phyloP scores from a whole-genome alignment of 30 jellyfish, hydroid and myxozoan species.

The Aurelia coerulea region DNA sequence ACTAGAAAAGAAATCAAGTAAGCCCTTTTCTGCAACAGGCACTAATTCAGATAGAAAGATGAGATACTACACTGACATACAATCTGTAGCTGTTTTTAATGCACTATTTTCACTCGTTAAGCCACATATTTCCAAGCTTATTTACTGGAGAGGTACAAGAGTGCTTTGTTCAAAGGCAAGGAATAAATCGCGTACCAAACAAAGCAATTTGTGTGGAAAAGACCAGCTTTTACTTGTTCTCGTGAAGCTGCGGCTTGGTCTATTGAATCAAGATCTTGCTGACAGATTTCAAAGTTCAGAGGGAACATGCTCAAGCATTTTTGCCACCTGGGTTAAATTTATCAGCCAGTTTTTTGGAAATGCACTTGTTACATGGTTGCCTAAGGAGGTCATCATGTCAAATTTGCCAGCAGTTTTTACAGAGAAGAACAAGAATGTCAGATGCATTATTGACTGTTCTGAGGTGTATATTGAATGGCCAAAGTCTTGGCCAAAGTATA shows the following conservation, averaged over 20 bases:
- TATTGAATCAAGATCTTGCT: constrained; percentile 44
- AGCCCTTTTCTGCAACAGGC: neutral
- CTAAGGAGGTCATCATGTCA: constrained; percentile 2
- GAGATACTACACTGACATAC: too few relatives aligned
- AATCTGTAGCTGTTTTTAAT: constrained; percentile 12
- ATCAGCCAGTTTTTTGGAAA: constrained; percentile 15
- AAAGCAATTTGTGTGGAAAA: neutral
- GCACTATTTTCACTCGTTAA: constrained; percentile 25
- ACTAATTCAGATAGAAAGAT: neutral
- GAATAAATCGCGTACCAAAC: neutral
- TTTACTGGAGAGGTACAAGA: constrained; percentile 42
- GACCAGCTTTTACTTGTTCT: constrained; percentile 29
- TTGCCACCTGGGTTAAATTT: constrained; percentile 34
- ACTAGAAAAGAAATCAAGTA: neutral
- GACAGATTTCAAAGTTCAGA: constrained; percentile 34
- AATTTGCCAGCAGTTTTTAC: constrained; percentile 20
- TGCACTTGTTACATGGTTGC: constrained; percentile 22
- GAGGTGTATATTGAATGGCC: constrained; percentile 42
- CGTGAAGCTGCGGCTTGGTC: constrained; percentile 45
- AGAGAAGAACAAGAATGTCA: neutral
- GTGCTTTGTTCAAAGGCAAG: neutral
- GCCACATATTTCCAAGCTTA: constrained; percentile 25
- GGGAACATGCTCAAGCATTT: constrained; percentile 11
- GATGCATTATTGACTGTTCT: constrained; percentile 38
- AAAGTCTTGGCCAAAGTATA: constrained; percentile 27